Evolutionary conservation across 2,113 vertebrate species (phyloP).

Genomic region (Mastomys coucha): DNA sequence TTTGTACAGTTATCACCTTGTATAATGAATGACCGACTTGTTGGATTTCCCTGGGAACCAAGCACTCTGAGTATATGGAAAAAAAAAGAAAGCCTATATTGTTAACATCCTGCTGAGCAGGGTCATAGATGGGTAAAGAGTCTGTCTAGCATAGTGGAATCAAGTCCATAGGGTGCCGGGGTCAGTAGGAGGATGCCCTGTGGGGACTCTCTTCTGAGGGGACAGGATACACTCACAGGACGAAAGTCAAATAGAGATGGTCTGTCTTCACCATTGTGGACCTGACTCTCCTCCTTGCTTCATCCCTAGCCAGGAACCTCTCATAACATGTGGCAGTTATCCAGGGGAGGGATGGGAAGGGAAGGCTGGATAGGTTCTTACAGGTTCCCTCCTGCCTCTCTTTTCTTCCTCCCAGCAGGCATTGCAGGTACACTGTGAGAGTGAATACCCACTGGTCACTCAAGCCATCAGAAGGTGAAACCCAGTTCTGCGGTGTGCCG

Average conservation of each 20-base stretch:
- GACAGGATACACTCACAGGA: too few relatives aligned
- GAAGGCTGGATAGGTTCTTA: not conserved
- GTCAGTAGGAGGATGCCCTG: not conserved
- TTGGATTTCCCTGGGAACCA: not conserved
- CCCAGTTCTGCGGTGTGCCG: rapidly evolving
- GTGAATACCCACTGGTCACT: not conserved
- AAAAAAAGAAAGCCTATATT: not conserved
- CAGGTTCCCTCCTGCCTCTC: not conserved
- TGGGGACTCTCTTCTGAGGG: too few relatives aligned
- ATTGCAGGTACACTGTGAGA: not conserved
- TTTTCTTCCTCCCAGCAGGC: not conserved
- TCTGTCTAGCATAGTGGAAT: not conserved
- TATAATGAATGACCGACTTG: not conserved
- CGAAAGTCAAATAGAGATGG: not conserved
- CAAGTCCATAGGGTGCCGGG: not conserved
- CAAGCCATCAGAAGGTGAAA: not conserved
- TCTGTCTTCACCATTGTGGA: not conserved
- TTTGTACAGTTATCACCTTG: not conserved
- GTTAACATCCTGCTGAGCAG: not conserved
- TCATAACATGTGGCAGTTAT: not conserved
- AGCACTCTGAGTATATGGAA: not conserved
- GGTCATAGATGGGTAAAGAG: not conserved
- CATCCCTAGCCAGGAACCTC: not conserved
- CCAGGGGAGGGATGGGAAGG: too few relatives aligned
- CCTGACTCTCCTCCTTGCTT: not conserved